Percentiles rank a stretch among this genome's conserved stretches.
phyloP scores from a whole-genome alignment of 1,140 invertebrate species.

The Leptonema lineaticorne region DNA sequence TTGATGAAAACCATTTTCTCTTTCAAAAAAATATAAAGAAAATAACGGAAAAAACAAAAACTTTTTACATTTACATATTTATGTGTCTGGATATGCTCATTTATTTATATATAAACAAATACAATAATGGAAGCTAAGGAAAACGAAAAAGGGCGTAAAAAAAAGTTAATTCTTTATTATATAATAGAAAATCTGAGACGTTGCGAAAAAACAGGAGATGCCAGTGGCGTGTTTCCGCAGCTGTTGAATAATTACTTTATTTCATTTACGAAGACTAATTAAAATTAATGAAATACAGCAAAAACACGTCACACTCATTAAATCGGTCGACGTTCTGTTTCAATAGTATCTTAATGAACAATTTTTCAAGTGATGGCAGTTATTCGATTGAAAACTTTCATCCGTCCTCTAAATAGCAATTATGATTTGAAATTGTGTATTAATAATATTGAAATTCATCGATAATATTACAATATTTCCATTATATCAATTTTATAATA shows the following conservation, averaged over 20 bases:
- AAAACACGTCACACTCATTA: conserved; percentile 42
- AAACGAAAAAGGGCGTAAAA: not conserved
- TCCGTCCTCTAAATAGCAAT: too few relatives aligned
- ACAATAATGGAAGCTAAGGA: too few relatives aligned
- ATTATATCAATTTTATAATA: too few relatives aligned
- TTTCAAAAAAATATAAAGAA: too few relatives aligned
- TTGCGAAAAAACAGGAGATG: not conserved
- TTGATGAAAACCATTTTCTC: too few relatives aligned
- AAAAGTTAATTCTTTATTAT: not conserved
- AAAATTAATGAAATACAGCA: conserved; percentile 41
- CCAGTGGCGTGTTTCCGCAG: conserved; percentile 30
- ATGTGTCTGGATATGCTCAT: not conserved
- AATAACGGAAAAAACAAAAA: too few relatives aligned
- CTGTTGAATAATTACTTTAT: conserved; percentile 40
- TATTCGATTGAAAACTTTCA: not conserved
- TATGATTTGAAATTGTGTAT: too few relatives aligned
- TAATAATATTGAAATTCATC: too few relatives aligned
- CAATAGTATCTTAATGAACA: not conserved
- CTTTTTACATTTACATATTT: not conserved
- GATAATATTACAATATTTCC: too few relatives aligned
- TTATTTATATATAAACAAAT: too few relatives aligned
- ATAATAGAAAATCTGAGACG: not conserved
- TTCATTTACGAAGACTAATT: conserved; percentile 39
- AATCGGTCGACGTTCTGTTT: conserved; percentile 23
- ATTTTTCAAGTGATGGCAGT: not conserved